phyloP scores from a whole-genome alignment of 2,888 invertebrate genomes.

The Meghimatium bilineatum region DNA sequence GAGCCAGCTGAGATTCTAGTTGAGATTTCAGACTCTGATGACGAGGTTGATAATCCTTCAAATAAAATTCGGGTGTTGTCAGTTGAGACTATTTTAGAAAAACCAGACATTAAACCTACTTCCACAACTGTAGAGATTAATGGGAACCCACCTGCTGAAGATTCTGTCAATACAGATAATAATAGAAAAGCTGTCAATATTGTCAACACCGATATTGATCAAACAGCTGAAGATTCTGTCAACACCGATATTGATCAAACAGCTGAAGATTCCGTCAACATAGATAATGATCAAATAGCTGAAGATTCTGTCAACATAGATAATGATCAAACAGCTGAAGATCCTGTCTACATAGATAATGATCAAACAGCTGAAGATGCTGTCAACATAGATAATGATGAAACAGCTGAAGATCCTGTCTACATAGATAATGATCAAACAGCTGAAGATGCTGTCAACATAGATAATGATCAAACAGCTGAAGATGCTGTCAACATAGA shows the following conservation, averaged over 20 bases:
- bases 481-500: too few species aligned
- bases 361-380: too few species aligned
- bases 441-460: neutral
- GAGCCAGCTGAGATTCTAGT: slow-evolving; percentile 31
- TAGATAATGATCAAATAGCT: neutral
- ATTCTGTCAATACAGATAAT: neutral
- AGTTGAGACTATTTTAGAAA: neutral
- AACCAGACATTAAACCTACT: slow-evolving; percentile 25
- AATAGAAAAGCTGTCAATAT: slow-evolving; percentile 7
- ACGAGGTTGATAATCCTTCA: neutral
- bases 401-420: neutral
- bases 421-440: neutral
- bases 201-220: neutral
- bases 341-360: neutral
- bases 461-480: too few species aligned
- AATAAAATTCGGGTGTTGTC: neutral
- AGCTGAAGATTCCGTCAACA: neutral
- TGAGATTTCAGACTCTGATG: slow-evolving; percentile 42
- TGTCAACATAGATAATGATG: too few species aligned
- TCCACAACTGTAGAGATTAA: neutral
- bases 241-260: neutral
- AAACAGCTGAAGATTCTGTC: neutral
- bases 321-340: neutral
- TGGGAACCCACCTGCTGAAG: neutral
- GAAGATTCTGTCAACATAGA: neutral